These are phyloP conservation scores for Diadumene lineata DNA, from an alignment of 92 coral and sea anemone species.

Conservation along the genomic window DNA sequence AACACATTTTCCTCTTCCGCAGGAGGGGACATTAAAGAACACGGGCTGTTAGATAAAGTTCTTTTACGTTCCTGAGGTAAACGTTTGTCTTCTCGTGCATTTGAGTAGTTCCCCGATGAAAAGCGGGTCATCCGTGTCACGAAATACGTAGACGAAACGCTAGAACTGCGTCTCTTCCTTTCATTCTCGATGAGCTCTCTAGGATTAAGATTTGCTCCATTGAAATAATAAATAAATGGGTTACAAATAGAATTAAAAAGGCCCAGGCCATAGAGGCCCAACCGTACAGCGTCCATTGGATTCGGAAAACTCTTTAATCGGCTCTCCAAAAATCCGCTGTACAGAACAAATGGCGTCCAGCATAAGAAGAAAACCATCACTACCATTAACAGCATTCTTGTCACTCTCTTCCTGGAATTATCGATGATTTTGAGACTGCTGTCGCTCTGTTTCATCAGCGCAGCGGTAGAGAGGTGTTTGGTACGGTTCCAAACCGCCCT, in stretches of 20 bases:
- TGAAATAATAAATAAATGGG: conserved; percentile 70
- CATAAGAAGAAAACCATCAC: conserved; percentile 50
- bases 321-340: conserved; percentile 55
- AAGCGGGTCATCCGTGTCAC: neutral
- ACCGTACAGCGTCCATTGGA: conserved; percentile 51
- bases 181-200: conserved; percentile 5
- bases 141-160: neutral
- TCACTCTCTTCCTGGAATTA: conserved; percentile 47
- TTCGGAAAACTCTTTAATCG: conserved; percentile 53
- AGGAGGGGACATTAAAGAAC: conserved; percentile 6
- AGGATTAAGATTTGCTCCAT: conserved; percentile 33
- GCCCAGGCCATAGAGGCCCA: conserved; percentile 51
- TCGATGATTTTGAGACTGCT: conserved; percentile 19
- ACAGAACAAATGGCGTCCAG: conserved; percentile 69
- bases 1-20: neutral
- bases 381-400: conserved; percentile 46
- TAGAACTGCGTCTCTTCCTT: conserved; percentile 18
- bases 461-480: conserved; percentile 32
- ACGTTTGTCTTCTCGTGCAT: neutral
- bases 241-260: conserved; percentile 61
- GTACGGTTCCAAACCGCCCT: conserved; percentile 58
- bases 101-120: neutral
- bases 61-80: neutral
- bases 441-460: conserved; percentile 9
- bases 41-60: neutral